phyloP scores from a whole-genome alignment of 2,797 vertebrate species.

The Brachyalestes nurse region DNA sequence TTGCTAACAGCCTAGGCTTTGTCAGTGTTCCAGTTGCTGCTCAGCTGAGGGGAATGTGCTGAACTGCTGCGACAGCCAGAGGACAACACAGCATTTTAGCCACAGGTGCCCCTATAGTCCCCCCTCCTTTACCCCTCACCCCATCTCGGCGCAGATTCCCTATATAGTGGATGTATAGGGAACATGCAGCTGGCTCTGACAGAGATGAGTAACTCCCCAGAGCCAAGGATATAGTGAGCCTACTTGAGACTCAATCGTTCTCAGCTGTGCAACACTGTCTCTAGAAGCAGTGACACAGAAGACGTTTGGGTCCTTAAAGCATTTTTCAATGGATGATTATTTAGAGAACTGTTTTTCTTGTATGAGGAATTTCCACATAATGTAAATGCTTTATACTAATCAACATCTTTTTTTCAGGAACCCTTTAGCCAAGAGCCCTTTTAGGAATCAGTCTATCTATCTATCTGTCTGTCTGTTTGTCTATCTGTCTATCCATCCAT shows the following conservation, averaged over 20 bases:
- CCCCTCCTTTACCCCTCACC: background rate
- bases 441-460: too few species aligned
- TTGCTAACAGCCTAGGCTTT: conserved; percentile 57
- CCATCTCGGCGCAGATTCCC: conserved; percentile 29
- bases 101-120: conserved; percentile 48
- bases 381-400: too few species aligned
- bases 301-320: background rate
- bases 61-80: conserved; percentile 5
- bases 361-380: too few species aligned
- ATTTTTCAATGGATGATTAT: background rate
- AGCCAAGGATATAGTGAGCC: background rate
- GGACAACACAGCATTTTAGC: conserved; percentile 49
- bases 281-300: background rate
- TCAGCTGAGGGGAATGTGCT: conserved; percentile 36
- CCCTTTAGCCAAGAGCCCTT: too few species aligned
- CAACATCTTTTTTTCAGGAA: too few species aligned
- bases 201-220: background rate
- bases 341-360: background rate
- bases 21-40: conserved; percentile 31
- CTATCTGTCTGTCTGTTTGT: too few species aligned
- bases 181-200: conserved; percentile 29
- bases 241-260: background rate
- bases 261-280: background rate
- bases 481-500: too few species aligned
- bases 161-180: conserved; percentile 38